A percentile compares a stretch with the other conserved stretches of the same genome.
phyloP scores from a whole-genome alignment of 2,888 invertebrate species.

The Philopedon plagiatum region DNA sequence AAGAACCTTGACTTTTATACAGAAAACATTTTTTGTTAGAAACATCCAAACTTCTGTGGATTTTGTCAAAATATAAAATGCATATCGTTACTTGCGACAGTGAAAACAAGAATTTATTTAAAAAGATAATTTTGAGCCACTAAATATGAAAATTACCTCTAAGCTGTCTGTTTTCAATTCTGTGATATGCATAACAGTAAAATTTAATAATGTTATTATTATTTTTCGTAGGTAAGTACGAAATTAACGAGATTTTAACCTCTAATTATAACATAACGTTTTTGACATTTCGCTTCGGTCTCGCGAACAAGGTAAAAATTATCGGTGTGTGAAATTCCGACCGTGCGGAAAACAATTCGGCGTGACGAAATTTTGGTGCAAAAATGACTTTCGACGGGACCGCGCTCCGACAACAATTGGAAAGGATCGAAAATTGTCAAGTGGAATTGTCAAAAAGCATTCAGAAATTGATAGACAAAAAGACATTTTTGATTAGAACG shows the following conservation, averaged over 20 bases:
- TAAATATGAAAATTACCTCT: too few species aligned
- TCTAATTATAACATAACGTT: slow-evolving; percentile 9
- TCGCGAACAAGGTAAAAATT: slow-evolving; percentile 1
- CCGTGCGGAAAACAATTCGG: too few species aligned
- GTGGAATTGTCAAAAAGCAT: slow-evolving; percentile 43
- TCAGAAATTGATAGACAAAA: slow-evolving; percentile 47
- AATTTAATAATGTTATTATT: neutral
- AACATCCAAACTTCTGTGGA: too few species aligned
- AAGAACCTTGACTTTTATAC: too few species aligned
- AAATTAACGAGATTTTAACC: neutral
- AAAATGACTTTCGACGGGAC: slow-evolving; percentile 14
- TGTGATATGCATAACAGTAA: neutral
- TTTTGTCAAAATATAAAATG: too few species aligned
- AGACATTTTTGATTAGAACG: slow-evolving; percentile 39
- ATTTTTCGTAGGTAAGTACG: neutral
- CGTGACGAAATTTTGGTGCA: neutral
- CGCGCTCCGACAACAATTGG: slow-evolving; percentile 36
- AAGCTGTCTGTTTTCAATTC: too few species aligned
- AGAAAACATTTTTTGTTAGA: too few species aligned
- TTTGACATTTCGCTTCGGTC: slow-evolving; percentile 19
- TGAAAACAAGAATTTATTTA: too few species aligned
- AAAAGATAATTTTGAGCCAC: too few species aligned
- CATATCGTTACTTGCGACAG: too few species aligned
- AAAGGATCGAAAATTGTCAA: slow-evolving; percentile 46
- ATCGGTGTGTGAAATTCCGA: neutral